Evolutionary conservation across 2,888 invertebrate genomes (phyloP).

Genomic region (Deilephila elpenor): DNA sequence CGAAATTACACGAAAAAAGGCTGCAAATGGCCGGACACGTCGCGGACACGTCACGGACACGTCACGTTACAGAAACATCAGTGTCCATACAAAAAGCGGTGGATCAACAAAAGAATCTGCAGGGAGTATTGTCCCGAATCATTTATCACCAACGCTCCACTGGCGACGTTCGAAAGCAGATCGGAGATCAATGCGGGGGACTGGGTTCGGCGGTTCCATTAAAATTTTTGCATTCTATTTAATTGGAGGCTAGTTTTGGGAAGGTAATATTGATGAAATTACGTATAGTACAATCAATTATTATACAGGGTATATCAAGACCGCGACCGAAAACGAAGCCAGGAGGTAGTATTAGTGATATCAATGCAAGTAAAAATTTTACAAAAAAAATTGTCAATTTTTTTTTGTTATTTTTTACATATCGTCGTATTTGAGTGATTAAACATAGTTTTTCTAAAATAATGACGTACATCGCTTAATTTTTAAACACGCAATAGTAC

Average conservation of each 20-base stretch:
- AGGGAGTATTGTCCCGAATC: constrained; percentile 78
- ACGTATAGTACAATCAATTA: not conserved
- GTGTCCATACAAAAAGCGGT: constrained; percentile 79
- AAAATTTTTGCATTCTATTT: constrained; percentile 62
- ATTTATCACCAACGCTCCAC: constrained; percentile 81
- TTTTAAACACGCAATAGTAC: no score
- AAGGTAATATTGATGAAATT: not conserved
- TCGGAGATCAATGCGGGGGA: constrained; percentile 70
- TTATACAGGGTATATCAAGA: no score
- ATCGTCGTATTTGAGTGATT: no score
- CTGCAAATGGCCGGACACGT: constrained; percentile 43
- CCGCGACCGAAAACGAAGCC: no score
- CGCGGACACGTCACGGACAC: constrained; percentile 62
- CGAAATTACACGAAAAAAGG: constrained; percentile 41
- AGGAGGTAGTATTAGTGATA: no score
- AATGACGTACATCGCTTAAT: no score
- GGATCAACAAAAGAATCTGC: constrained; percentile 81
- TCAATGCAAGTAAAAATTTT: no score
- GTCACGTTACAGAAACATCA: constrained; percentile 73
- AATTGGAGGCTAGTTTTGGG: constrained; percentile 27
- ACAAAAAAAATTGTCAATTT: no score
- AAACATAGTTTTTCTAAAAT: no score
- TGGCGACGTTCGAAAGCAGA: constrained; percentile 76
- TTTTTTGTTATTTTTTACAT: no score
- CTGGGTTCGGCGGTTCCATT: constrained; percentile 61